Evolutionary conservation across 2,888 invertebrate genomes (phyloP), one percentile per base, ranked within the genome.

Genomic region (Yponomeuta plumbellus): DNA sequence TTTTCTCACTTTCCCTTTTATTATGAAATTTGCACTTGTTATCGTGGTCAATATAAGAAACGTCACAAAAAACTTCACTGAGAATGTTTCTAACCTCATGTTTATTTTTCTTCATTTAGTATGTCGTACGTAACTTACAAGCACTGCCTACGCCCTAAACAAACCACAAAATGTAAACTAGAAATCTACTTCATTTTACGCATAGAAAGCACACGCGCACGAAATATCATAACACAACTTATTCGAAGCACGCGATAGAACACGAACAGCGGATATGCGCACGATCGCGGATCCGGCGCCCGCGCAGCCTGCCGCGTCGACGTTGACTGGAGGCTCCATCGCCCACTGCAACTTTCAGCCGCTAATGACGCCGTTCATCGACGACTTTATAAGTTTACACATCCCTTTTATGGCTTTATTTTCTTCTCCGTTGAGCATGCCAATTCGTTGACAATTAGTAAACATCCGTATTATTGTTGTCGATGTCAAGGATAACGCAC

Each of bases 241-340:
- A 52, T 13, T 17, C 44, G 17, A 52, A 52, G 44, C 13, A 17
- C 59, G 22, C 59, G 59, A 59, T 21, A 59, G 59, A 58, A 11
- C 58, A 58, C 58, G 58, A 58, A 21, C 58, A 22, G 58, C n/a
- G 11, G 58, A 52, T 13, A 62, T 39, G 26, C 44, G 22, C 44
- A 44, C 21, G 40, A 21, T 20, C 5, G 63, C 40, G 63, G 26
- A 44, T 71, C 74, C 81, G 75, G 90, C 88, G 86, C 85, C 83
- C 89, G 89, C 89, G 86, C 83, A 76, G 81, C 74, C 78, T 74
- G 85, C 84, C 84, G 84, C 79, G 76, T 81, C 72, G 81, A 81
- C 79, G 77, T 80, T 83, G 82, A 90, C 90, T 90, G 89, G 83
- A 88, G 87, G 88, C 84, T 86, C 79, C 83, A 84, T 83, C 79